A percentile compares a stretch with the other conserved stretches of the same genome.
phyloP scores from a whole-genome alignment of 2,888 invertebrate species.

The Carcina quercana region DNA sequence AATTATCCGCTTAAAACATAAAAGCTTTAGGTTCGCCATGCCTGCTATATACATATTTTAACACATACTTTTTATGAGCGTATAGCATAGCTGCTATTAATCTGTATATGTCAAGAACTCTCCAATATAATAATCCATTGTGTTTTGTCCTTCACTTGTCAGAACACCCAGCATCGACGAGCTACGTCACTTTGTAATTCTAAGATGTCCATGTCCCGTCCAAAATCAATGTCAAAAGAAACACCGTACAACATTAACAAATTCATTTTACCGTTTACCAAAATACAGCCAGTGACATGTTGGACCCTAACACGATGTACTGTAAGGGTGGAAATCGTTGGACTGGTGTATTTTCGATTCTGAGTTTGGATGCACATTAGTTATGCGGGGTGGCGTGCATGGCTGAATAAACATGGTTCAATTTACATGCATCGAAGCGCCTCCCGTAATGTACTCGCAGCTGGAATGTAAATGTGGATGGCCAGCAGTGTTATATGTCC shows the following conservation, averaged over 20 bases:
- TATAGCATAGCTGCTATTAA: no score
- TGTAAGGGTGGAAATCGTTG: background rate
- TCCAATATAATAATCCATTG: constrained; percentile 11
- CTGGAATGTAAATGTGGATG: constrained; percentile 60
- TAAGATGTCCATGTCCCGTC: constrained; percentile 41
- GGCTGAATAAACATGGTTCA: constrained; percentile 66
- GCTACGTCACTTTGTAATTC: constrained; percentile 39
- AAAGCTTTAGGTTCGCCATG: no score
- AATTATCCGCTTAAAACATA: no score
- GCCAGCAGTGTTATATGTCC: constrained; percentile 44
- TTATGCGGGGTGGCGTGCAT: constrained; percentile 61
- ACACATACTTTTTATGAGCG: no score
- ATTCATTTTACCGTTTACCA: constrained; percentile 38
- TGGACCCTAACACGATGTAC: constrained; percentile 23
- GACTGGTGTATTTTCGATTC: background rate
- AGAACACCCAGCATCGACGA: constrained; percentile 6
- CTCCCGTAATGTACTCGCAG: constrained; percentile 66
- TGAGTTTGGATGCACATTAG: constrained; percentile 36
- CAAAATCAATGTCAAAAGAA: constrained; percentile 65
- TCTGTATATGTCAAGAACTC: no score
- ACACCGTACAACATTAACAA: constrained; percentile 45
- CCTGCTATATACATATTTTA: no score
- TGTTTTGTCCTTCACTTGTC: constrained; percentile 9
- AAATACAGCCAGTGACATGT: constrained; percentile 19
- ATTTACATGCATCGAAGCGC: constrained; percentile 69